Evolutionary conservation across 1,140 invertebrate genomes (phyloP).

Genomic region (Acyrthosiphon pisum): DNA sequence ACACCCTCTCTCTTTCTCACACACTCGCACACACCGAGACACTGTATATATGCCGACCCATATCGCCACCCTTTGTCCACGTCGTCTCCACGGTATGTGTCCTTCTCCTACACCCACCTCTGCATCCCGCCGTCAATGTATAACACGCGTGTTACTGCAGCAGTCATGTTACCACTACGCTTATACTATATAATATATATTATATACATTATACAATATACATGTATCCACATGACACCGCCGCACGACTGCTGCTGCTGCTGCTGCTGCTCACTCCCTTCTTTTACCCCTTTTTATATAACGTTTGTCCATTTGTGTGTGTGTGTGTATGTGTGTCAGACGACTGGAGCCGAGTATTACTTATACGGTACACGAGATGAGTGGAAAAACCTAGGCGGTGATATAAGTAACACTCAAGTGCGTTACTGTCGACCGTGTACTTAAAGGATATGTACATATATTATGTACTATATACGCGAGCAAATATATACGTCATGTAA

Average conservation of each 20-base stretch:
- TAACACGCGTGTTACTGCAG: background rate
- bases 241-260: background rate
- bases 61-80: background rate
- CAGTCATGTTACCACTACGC: background rate
- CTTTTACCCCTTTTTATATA: background rate
- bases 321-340: background rate
- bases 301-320: conserved; percentile 3
- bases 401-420: background rate
- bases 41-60: background rate
- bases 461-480: background rate
- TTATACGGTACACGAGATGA: background rate
- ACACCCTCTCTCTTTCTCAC: background rate
- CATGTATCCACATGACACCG: background rate
- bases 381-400: background rate
- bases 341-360: background rate
- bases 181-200: background rate
- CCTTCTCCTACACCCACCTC: background rate
- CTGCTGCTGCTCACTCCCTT: background rate
- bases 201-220: background rate
- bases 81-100: background rate
- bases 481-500: background rate
- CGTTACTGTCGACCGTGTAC: background rate
- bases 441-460: background rate
- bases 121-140: background rate
- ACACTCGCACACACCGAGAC: background rate